phyloP scores from a whole-genome alignment of 2,888 invertebrate species.

The Celastrina argiolus region DNA sequence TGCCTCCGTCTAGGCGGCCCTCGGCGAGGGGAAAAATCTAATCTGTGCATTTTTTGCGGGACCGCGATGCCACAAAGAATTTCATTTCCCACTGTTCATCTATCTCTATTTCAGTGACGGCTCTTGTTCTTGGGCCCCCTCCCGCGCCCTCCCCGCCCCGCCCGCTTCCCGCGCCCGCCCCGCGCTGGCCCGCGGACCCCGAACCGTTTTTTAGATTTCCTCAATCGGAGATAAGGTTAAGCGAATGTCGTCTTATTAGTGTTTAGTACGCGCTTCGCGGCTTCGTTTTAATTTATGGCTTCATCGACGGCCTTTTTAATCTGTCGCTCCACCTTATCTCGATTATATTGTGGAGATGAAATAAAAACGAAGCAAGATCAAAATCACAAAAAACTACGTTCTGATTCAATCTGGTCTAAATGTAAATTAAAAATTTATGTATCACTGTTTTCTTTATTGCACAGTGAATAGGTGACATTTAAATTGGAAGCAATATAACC shows the following conservation, averaged over 20 bases:
- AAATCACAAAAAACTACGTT: background rate
- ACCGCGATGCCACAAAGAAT: slow-evolving; percentile 79
- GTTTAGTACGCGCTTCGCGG: slow-evolving; percentile 62
- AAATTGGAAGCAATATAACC: no score
- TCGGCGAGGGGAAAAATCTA: slow-evolving; percentile 77
- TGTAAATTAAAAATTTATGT: no score
- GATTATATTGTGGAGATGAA: background rate
- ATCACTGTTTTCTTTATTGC: no score
- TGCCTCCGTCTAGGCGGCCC: slow-evolving; percentile 69
- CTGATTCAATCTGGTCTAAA: no score
- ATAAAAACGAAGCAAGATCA: slow-evolving; percentile 3
- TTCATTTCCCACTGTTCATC: slow-evolving; percentile 80
- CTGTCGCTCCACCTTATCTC: background rate
- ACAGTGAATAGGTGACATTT: no score
- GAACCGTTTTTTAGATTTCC: slow-evolving; percentile 74
- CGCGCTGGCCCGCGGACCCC: slow-evolving; percentile 42
- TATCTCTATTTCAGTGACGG: slow-evolving; percentile 79
- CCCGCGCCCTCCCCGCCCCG: slow-evolving; percentile 41
- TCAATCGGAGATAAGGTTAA: slow-evolving; percentile 76
- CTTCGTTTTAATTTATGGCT: slow-evolving; percentile 58
- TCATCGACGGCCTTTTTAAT: slow-evolving; percentile 27
- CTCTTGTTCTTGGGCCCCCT: slow-evolving; percentile 71
- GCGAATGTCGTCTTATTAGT: slow-evolving; percentile 71
- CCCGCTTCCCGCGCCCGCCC: slow-evolving; percentile 41
- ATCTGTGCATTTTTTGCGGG: slow-evolving; percentile 80